phyloP scores from a whole-genome alignment of 2,113 vertebrate genomes.

The Mus pahari region DNA sequence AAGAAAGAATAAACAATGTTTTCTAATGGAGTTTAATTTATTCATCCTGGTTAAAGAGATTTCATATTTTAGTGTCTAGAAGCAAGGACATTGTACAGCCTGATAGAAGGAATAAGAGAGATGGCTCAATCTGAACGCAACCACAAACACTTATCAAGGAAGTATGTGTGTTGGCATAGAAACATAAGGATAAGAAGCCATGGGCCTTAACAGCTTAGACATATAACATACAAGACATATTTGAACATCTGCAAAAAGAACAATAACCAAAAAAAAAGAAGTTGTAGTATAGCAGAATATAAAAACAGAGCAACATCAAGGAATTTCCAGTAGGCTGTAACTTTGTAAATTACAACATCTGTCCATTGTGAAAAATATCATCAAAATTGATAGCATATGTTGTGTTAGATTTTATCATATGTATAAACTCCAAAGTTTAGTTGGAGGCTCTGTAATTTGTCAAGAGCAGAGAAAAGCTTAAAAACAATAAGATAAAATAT shows the following conservation, averaged over 20 bases:
- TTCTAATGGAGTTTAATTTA: background rate
- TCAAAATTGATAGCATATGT: background rate
- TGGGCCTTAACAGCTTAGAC: background rate
- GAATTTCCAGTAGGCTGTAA: background rate
- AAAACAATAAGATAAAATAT: background rate
- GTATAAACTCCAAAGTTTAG: background rate
- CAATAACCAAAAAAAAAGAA: background rate
- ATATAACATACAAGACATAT: background rate
- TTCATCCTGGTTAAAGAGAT: background rate
- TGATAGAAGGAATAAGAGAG: background rate
- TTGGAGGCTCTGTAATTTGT: background rate
- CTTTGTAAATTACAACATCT: background rate
- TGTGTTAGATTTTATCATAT: background rate
- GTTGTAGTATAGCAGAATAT: background rate
- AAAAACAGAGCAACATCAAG: background rate
- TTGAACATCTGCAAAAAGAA: background rate
- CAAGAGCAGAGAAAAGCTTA: background rate
- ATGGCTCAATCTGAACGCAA: background rate
- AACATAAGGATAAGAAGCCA: background rate
- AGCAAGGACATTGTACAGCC: background rate
- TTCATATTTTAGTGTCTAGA: background rate
- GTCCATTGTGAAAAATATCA: background rate
- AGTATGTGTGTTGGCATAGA: background rate
- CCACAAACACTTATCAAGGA: fast-evolving
- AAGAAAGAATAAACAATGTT: background rate